Percentiles rank a stretch among this genome's conserved stretches.
Evolutionary conservation across 2,113 vertebrate species (phyloP).

Genomic region (Bufo bufo): DNA sequence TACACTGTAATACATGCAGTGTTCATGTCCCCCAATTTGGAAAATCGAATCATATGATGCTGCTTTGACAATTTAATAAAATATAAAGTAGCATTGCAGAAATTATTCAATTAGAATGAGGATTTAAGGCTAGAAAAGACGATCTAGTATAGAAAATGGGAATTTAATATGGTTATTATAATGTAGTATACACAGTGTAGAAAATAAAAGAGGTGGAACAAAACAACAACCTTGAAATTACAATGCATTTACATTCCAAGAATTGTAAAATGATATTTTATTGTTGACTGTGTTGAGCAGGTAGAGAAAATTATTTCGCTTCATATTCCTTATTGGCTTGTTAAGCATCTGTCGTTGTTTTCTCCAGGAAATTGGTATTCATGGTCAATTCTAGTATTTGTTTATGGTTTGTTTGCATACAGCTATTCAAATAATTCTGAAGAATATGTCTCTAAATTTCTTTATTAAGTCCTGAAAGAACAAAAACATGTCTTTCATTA

Average conservation of each 20-base stretch:
- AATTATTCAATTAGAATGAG: constrained; percentile 13
- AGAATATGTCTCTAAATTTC: constrained; percentile 49
- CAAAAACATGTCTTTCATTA: constrained; percentile 40
- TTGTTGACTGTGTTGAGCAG: constrained; percentile 50
- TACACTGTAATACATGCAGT: not conserved
- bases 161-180: constrained; percentile 45
- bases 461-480: constrained; percentile 47
- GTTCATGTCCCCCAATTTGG: constrained; percentile 2
- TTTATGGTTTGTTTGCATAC: constrained; percentile 57
- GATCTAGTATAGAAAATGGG: constrained; percentile 22
- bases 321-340: constrained; percentile 55
- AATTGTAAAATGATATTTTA: constrained; percentile 51
- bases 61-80: constrained; percentile 21
- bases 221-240: constrained; percentile 51
- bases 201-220: constrained; percentile 45
- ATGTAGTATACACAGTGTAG: constrained; percentile 5
- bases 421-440: constrained; percentile 54
- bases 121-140: constrained; percentile 22
- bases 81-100: constrained; percentile 17
- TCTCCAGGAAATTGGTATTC: constrained; percentile 55
- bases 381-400: constrained; percentile 54
- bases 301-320: constrained; percentile 54
- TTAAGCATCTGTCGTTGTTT: constrained; percentile 55
- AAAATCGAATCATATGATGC: constrained; percentile 25
- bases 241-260: constrained; percentile 49